Conservation (phyloP, 2,797 vertebrate species). For the Mus spretus region DNA sequence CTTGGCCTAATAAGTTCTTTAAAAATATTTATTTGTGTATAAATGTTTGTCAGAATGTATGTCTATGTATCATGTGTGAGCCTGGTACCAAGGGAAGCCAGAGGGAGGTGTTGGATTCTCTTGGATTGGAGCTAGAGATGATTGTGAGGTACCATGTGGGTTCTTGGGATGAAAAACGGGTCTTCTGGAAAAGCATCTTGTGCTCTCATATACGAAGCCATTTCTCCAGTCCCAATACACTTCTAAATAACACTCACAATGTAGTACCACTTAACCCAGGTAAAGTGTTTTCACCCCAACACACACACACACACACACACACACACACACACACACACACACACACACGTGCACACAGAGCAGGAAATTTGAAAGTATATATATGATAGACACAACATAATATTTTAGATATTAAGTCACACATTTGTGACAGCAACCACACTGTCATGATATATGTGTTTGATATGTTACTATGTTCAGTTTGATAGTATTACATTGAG, state of each 20-base stretch:
- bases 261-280: neutral
- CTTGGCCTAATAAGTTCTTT: neutral
- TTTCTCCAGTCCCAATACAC: neutral
- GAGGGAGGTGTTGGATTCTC: neutral
- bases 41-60: neutral
- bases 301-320: neutral
- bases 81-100: neutral
- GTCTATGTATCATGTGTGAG: neutral
- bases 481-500: neutral
- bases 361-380: neutral
- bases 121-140: neutral
- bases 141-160: neutral
- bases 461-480: neutral
- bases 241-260: neutral
- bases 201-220: neutral
- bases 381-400: neutral
- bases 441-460: neutral
- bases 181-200: neutral
- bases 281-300: neutral
- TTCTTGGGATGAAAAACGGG: neutral
- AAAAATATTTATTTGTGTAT: neutral
- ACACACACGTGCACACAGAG: neutral
- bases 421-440: neutral
- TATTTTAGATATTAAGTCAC: neutral
- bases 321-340: neutral